Evolutionary conservation across 1,140 invertebrate species (phyloP).

Genomic region (Drosophila dunni): DNA sequence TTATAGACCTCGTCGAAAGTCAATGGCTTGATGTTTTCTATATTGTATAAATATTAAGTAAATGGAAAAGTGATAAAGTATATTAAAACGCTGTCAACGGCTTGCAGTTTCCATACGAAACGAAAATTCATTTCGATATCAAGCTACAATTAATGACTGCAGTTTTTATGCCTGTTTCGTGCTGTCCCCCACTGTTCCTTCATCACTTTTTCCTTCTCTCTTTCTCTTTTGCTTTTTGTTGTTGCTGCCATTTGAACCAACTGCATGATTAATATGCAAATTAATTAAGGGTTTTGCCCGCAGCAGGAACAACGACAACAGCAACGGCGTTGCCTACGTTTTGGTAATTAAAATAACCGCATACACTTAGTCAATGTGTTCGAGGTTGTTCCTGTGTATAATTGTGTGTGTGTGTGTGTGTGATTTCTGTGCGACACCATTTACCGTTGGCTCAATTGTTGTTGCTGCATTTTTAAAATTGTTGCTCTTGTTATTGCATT

Average conservation of each 20-base stretch:
- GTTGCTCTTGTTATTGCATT: slow-evolving; percentile 79
- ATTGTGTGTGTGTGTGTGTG: slow-evolving; percentile 14
- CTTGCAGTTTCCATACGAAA: slow-evolving; percentile 1
- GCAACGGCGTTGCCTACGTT: slow-evolving; percentile 59
- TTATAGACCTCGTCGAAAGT: slow-evolving; percentile 99
- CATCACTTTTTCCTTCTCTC: not conserved
- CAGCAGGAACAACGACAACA: slow-evolving; percentile 52
- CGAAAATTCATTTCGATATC: slow-evolving; percentile 59
- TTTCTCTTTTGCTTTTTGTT: not conserved
- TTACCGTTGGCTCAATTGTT: slow-evolving; percentile 48
- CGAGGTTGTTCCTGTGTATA: slow-evolving; percentile 1
- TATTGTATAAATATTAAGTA: not conserved
- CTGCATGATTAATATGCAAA: slow-evolving; percentile 83
- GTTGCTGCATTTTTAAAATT: slow-evolving; percentile 75
- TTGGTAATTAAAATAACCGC: slow-evolving; percentile 83
- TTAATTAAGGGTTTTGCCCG: slow-evolving; percentile 81
- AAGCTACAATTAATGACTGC: slow-evolving; percentile 63
- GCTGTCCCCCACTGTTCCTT: not conserved
- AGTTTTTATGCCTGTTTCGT: slow-evolving; percentile 47
- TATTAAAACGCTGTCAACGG: slow-evolving; percentile 25
- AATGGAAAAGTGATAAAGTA: slow-evolving; percentile 6
- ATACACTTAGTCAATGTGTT: slow-evolving; percentile 73
- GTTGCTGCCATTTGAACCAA: slow-evolving; percentile 43
- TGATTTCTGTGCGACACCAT: slow-evolving; percentile 38
- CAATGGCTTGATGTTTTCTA: slow-evolving; percentile 94